These are phyloP conservation scores for Cryptotermes secundus DNA, from an alignment of 1,140 invertebrate genomes.

Conservation along the genomic window DNA sequence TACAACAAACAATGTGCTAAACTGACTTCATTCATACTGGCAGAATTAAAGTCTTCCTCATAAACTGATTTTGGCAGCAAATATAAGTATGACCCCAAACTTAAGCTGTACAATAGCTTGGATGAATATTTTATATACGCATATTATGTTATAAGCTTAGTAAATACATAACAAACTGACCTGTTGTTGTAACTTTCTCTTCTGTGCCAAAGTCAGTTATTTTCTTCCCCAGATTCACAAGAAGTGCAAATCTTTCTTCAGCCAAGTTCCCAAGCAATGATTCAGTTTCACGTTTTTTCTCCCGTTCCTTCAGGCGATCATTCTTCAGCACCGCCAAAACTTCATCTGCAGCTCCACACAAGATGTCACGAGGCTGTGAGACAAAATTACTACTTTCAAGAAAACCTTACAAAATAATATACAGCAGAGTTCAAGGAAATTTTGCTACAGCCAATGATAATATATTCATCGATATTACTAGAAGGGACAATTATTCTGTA, in stretches of 20 bases:
- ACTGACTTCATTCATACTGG: too few relatives aligned
- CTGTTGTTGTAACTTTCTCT: constrained; percentile 64
- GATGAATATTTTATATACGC: not conserved
- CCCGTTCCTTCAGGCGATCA: constrained; percentile 89
- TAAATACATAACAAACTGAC: constrained; percentile 41
- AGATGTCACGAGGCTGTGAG: constrained; percentile 79
- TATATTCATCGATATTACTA: too few relatives aligned
- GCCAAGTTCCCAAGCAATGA: constrained; percentile 80
- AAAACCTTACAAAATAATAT: not conserved
- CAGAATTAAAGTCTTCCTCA: too few relatives aligned
- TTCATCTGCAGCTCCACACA: constrained; percentile 98
- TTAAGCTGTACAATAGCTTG: not conserved
- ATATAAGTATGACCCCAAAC: too few relatives aligned
- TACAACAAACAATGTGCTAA: too few relatives aligned
- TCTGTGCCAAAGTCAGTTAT: constrained; percentile 96
- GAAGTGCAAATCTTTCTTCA: constrained; percentile 92
- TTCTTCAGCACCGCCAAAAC: constrained; percentile 94
- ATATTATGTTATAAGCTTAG: not conserved
- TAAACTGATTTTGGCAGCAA: too few relatives aligned
- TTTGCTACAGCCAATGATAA: too few relatives aligned
- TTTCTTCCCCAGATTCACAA: constrained; percentile 97
- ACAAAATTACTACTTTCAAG: not conserved
- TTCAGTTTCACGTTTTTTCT: constrained; percentile 93
- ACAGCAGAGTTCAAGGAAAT: too few relatives aligned
- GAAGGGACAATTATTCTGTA: too few relatives aligned